Conservation (phyloP, 2,113 vertebrate genomes). For the Gallinago undulata region DNA sequence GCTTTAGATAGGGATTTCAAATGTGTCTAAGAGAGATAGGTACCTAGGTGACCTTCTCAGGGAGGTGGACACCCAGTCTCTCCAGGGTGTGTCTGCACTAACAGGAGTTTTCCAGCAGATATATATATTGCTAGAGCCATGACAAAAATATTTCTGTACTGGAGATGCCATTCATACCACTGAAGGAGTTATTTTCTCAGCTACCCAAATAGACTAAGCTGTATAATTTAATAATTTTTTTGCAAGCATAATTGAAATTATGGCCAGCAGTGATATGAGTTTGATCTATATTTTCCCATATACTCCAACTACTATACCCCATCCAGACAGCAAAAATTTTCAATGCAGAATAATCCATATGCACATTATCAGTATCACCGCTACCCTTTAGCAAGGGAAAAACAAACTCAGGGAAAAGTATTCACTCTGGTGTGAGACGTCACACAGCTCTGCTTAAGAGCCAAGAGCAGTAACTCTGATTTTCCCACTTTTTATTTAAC, state of each 20-base stretch:
- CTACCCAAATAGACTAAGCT: conserved; percentile 25
- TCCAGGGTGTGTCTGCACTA: neutral
- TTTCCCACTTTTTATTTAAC: neutral
- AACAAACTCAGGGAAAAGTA: neutral
- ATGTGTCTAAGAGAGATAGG: neutral
- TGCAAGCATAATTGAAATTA: neutral
- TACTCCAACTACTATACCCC: neutral
- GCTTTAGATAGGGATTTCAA: neutral
- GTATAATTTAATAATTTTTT: neutral
- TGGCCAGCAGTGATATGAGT: neutral
- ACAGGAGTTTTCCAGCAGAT: neutral
- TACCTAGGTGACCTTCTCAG: neutral
- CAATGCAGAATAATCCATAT: neutral
- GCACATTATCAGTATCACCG: neutral
- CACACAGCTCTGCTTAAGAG: neutral
- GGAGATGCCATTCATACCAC: conserved; percentile 18
- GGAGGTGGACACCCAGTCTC: neutral
- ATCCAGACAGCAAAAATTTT: neutral
- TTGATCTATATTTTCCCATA: neutral
- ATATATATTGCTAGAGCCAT: neutral
- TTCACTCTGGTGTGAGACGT: neutral
- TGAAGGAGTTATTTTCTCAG: conserved; percentile 24
- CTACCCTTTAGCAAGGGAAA: neutral
- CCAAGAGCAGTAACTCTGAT: neutral
- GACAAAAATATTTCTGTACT: conserved; percentile 21